Conservation (phyloP, 2,113 vertebrate genomes). For the Pipa parva region DNA sequence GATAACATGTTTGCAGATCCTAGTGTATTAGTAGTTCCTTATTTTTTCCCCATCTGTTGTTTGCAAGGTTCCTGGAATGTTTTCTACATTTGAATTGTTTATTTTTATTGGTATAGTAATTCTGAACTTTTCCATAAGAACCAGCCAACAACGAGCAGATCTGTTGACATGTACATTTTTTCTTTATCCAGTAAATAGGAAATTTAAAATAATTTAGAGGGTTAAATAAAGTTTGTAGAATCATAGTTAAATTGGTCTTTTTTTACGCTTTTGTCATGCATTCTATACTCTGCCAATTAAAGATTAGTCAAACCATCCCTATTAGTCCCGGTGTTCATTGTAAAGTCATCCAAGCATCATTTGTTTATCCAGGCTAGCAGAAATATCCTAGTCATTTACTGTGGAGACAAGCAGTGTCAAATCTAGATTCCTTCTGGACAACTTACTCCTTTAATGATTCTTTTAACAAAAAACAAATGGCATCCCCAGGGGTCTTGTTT, state of each 20-base stretch:
- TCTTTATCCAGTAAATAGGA: background rate
- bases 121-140: background rate
- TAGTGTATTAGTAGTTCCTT: background rate
- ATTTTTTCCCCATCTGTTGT: background rate
- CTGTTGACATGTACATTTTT: background rate
- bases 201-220: too few relatives aligned
- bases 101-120: background rate
- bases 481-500: slow-evolving; percentile 59
- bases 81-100: background rate
- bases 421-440: slow-evolving; percentile 67
- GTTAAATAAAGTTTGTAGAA: too few relatives aligned
- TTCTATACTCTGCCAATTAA: slow-evolving; percentile 50
- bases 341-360: slow-evolving; percentile 43
- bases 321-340: slow-evolving; percentile 51
- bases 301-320: slow-evolving; percentile 32
- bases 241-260: too few relatives aligned
- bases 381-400: slow-evolving; percentile 58
- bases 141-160: background rate
- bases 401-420: slow-evolving; percentile 57
- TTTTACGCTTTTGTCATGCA: too few relatives aligned
- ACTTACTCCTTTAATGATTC: slow-evolving; percentile 69
- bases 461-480: slow-evolving; percentile 62
- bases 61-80: background rate
- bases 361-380: slow-evolving; percentile 56
- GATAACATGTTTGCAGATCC: too few relatives aligned